Evolutionary conservation across 2,113 vertebrate species (phyloP).

Genomic region (Stegastes partitus): DNA sequence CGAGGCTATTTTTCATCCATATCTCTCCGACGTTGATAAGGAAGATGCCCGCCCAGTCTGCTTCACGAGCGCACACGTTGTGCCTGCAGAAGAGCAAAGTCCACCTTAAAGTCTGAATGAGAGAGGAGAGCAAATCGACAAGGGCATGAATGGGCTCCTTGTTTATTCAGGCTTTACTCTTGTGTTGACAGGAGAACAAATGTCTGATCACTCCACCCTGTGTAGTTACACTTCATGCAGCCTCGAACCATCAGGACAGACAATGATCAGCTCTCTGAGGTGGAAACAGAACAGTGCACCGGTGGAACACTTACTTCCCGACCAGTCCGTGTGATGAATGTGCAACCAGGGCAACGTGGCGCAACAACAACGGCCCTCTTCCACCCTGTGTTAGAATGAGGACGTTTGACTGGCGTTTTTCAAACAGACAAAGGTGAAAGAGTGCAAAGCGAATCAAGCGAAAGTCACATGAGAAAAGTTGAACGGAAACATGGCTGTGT

Average conservation of each 20-base stretch:
- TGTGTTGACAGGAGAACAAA: constrained; percentile 70
- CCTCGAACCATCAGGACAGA: constrained; percentile 49
- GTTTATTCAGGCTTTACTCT: constrained; percentile 62
- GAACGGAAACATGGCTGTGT: constrained; percentile 24
- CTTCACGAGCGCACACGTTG: constrained; percentile 57
- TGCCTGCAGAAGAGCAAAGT: constrained; percentile 75
- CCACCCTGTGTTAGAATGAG: constrained; percentile 28
- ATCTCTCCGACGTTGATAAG: constrained; percentile 71
- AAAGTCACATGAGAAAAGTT: constrained; percentile 15
- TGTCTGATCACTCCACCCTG: constrained; percentile 53
- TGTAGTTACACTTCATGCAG: constrained; percentile 57
- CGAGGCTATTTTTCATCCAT: constrained; percentile 41
- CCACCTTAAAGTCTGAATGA: constrained; percentile 70
- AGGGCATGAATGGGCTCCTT: constrained; percentile 78
- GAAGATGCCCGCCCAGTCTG: constrained; percentile 48
- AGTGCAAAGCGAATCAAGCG: constrained; percentile 41
- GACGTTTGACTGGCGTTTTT: constrained; percentile 19
- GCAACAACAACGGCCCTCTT: constrained; percentile 7
- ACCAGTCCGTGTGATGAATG: constrained; percentile 57
- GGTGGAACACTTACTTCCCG: constrained; percentile 50
- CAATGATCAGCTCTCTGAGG: constrained; percentile 36
- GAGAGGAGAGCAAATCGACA: constrained; percentile 60
- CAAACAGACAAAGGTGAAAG: constrained; percentile 1
- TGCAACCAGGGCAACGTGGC: constrained; percentile 31
- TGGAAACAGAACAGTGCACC: constrained; percentile 45